A percentile compares a stretch with the other conserved stretches of the same genome.
phyloP scores from a whole-genome alignment of 2,797 vertebrate genomes.

The Acropternis orthonyx region DNA sequence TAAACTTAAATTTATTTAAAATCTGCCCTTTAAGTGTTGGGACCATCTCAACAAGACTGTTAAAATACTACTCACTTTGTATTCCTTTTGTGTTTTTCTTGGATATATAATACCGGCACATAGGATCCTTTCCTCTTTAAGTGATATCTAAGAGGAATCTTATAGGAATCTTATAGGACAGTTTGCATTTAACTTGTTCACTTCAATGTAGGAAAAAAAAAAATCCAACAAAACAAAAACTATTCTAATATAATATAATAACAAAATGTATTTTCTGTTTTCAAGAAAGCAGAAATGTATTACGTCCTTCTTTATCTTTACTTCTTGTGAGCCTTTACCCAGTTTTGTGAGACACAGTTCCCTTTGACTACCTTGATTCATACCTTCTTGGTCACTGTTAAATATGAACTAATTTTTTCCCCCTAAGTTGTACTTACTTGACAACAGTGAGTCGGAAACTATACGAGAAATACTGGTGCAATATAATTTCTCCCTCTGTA shows the following conservation, averaged over 20 bases:
- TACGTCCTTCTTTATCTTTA: not conserved
- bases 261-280: not conserved
- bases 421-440: not conserved
- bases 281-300: not conserved
- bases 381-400: not conserved
- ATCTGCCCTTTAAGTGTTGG: not conserved
- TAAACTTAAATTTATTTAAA: not conserved
- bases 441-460: not conserved
- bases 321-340: not conserved
- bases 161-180: not conserved
- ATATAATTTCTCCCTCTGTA: not conserved
- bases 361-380: too few relatives aligned
- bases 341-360: not conserved
- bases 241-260: not conserved
- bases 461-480: not conserved
- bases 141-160: not conserved
- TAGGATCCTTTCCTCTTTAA: not conserved
- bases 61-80: not conserved
- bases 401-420: not conserved
- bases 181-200: not conserved
- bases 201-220: not conserved
- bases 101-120: rapidly evolving
- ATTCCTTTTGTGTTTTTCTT: not conserved
- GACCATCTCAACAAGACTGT: not conserved
- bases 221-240: not conserved